A percentile compares a stretch with the other conserved stretches of the same genome.
Evolutionary conservation across 2,797 vertebrate species (phyloP).

Genomic region (Rhabdomys pumilio): DNA sequence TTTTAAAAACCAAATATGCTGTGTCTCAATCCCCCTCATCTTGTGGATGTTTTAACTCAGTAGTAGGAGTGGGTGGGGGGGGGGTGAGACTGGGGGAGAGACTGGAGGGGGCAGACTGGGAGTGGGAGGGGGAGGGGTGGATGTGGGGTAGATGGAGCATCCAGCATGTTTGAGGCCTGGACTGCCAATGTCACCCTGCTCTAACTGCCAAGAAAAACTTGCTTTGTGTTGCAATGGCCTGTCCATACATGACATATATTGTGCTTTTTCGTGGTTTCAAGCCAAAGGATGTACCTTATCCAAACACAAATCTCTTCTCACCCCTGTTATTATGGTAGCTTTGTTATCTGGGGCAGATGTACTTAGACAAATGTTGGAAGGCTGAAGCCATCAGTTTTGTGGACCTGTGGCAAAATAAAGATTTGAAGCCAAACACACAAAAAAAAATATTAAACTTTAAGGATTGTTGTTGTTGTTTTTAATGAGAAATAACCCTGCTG

Average conservation of each 20-base stretch:
- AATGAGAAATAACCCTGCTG: constrained; percentile 44
- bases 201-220: not conserved
- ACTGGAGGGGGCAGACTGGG: too few species aligned
- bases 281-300: not conserved
- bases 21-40: not conserved
- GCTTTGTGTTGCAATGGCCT: not conserved
- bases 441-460: not conserved
- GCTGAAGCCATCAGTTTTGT: not conserved
- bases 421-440: not conserved
- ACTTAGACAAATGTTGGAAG: not conserved
- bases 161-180: not conserved
- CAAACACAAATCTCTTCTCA: not conserved
- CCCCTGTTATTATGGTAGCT: not conserved
- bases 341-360: not conserved
- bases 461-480: not conserved
- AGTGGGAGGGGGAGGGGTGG: not conserved
- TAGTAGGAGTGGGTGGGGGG: too few species aligned
- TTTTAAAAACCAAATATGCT: not conserved
- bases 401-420: not conserved
- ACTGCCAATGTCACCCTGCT: not conserved
- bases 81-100: too few species aligned
- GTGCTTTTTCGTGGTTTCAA: not conserved
- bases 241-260: not conserved
- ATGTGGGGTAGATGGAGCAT: too few species aligned
- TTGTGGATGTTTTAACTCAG: not conserved